A percentile compares a stretch with the other conserved stretches of the same genome.
Conservation (phyloP, 2,797 vertebrate species). For the Taeniopygia guttata region DNA sequence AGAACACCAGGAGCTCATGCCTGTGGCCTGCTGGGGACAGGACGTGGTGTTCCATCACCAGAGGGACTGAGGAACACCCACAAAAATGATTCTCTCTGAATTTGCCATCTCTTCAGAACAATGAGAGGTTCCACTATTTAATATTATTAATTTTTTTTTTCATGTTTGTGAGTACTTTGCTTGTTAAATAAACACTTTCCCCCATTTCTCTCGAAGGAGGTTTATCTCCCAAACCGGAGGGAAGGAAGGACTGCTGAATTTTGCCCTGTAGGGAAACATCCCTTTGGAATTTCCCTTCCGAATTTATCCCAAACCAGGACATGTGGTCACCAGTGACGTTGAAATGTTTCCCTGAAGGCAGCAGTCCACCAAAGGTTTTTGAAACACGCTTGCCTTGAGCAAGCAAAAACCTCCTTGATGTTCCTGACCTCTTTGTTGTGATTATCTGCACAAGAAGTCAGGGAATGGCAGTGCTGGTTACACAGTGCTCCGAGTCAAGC, state of each 20-base stretch:
- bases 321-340: background rate
- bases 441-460: background rate
- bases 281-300: background rate
- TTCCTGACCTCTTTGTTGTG: background rate
- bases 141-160: background rate
- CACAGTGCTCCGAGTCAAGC: background rate
- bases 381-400: background rate
- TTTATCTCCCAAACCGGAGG: accelerated
- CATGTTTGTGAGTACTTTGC: background rate
- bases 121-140: background rate
- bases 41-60: accelerated
- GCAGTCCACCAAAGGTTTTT: background rate
- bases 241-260: background rate
- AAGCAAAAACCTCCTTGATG: background rate
- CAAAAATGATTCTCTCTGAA: background rate
- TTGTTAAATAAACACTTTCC: background rate
- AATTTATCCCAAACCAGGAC: background rate
- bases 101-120: background rate
- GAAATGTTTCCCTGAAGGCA: background rate
- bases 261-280: background rate
- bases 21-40: background rate
- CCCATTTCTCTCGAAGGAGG: accelerated
- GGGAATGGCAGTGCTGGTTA: background rate
- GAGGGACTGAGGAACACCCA: background rate
- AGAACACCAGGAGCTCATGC: background rate